Evolutionary conservation across 2,797 vertebrate genomes (phyloP).

Genomic region (Rhynchonycteris naso): DNA sequence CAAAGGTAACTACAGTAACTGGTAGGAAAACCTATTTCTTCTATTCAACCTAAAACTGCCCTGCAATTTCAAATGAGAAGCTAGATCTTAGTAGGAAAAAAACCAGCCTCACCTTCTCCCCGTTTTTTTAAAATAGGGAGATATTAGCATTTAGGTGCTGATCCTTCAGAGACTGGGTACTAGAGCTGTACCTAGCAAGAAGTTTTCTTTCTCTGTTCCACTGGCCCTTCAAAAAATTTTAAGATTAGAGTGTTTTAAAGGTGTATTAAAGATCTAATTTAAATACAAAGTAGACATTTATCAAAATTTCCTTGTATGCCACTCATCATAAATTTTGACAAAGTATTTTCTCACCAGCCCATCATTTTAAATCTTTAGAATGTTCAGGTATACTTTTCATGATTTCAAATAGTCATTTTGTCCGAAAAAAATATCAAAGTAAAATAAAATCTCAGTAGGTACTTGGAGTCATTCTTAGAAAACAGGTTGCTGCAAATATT

Average conservation of each 20-base stretch:
- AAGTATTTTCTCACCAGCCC: neutral
- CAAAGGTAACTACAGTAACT: neutral
- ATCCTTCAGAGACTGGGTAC: neutral
- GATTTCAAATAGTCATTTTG: slow-evolving; percentile 22
- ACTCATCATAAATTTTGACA: slow-evolving; percentile 18
- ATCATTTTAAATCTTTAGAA: slow-evolving; percentile 56
- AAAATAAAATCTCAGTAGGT: slow-evolving; percentile 58
- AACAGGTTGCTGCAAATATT: slow-evolving; percentile 44
- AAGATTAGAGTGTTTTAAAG: slow-evolving; percentile 56
- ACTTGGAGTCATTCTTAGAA: slow-evolving; percentile 25
- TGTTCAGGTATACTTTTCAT: slow-evolving; percentile 14
- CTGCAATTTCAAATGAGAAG: slow-evolving; percentile 41
- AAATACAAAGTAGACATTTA: neutral
- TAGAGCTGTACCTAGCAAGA: neutral
- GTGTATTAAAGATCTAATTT: slow-evolving; percentile 18
- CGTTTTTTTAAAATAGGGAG: neutral
- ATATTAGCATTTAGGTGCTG: neutral
- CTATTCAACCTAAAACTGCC: neutral
- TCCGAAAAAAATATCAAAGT: neutral
- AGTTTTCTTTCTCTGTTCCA: slow-evolving; percentile 27
- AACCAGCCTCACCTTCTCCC: neutral
- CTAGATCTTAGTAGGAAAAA: neutral
- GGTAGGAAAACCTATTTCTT: neutral
- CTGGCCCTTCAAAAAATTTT: neutral
- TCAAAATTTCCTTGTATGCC: neutral